Evolutionary conservation across 2,888 invertebrate species (phyloP), one percentile per base, ranked within the genome.

Genomic region (Sinohyriopsis cumingii): DNA sequence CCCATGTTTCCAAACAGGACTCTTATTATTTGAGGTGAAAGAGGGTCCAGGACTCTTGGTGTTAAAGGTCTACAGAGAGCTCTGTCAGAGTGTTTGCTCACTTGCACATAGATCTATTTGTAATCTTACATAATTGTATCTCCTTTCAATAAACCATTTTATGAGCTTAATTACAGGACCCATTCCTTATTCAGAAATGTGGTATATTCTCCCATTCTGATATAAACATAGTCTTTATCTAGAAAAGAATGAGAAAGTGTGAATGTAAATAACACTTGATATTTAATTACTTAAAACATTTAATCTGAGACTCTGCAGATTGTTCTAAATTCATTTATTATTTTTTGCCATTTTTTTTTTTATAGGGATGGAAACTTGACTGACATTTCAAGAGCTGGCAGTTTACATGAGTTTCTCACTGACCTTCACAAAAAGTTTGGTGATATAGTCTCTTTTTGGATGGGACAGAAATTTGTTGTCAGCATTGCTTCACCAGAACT

Each of bases 361-460:
- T 75, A 25, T 76, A 91, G 90, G 75, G 89, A 89, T 79, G 91
- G 91, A 7, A 91, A 91, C 73, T 64, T 89, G 54, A 78, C 87
- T 45, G 90, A 91, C 69, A 89, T 91, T 59, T 75, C 65, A 5
- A 78, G 84, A 61, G 88, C 88, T 59, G 91, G 90, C n/a, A 89
- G 90, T 75, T 79, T 91, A 5, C 90, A 90, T 74, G 82, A 90
- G 78, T 91, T 90, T 81, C 79, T 91, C 15, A 57, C 80, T 28
- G 82, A 84, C n/a, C 78, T 90, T 5, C 90, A 91, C 67, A 76
- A 84, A 53, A 75, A 86, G 61, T 89, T 84, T 79, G 91, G 91
- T 20, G 76, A 85, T 4, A 89, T 91, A 53, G 86, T 87, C 20
- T 88, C 89, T n/a, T 91, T 91, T 76, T 91, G 90, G 90, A 85